Base-by-base conservation (phyloP, 2,113 vertebrate species). In the Microcebus murinus region DNA sequence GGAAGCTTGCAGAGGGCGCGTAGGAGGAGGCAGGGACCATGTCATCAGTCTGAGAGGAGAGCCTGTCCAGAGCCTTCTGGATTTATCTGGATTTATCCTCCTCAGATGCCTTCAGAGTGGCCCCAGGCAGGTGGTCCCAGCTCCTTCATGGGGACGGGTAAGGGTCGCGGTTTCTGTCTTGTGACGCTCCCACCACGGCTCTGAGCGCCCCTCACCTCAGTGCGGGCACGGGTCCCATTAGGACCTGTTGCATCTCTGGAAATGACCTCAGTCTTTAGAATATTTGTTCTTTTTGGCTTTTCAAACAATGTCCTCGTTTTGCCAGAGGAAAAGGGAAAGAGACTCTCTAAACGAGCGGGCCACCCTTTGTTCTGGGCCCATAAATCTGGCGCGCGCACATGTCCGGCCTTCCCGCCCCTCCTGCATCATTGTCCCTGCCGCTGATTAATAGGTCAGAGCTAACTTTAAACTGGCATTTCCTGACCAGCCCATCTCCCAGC, bases 271-370 rank as follows among this genome's bases (percentile, higher is more conserved):
- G 97, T 79, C 77, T 92, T 97, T 80, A 96, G 94, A 98, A 95
- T 36, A 45, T 85, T 92, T 74, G 15, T 95, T 98, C 97, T 96
- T 96, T 96, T 97, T 96, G 95, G 68, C 90, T 98, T 97, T 98
- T 95, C 85, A 96, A 98, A 98, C 98, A 98, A 98, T 98, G 97
- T 96, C 92, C 90, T 97, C 92, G 18, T 98, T 97, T 98, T 90
- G 90, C 97, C 95, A 97, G 95, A 98, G 98, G 98, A 98, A 98
- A 98, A 98, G 96, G 97, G 97, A 98, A 98, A 98, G 97, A 98
- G 95, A 42, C 97, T 98, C 98, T 98, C 96, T 98, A 97, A 98
- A 98, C 10, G 90, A 98, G 95, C 95, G 89, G 96, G 95, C 95
- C 94, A n/a, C 88, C 95, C 98, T 98, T 98, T 99, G 98, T 98